Evolutionary conservation across 2,888 invertebrate genomes (phyloP).

Genomic region (Monopis laevigella): DNA sequence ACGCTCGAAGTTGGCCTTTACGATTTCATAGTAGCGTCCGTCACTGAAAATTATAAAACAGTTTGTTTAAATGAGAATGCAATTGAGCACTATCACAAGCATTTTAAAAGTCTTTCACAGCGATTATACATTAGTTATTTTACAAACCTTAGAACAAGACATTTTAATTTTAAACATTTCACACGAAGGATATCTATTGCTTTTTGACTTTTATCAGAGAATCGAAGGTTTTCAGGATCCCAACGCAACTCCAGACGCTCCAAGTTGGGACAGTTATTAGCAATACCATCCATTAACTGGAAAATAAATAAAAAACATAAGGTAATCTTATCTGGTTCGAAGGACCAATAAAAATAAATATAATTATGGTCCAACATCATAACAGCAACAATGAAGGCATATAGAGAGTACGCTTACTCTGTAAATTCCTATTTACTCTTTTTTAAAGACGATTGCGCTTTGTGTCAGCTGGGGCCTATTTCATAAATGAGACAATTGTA

Average conservation of each 20-base stretch:
- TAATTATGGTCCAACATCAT: too few relatives aligned
- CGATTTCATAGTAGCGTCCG: conserved; percentile 98
- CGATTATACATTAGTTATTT: not conserved
- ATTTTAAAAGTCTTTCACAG: not conserved
- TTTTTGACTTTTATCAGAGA: conserved; percentile 99
- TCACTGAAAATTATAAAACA: conserved; percentile 72
- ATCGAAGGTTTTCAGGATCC: conserved; percentile 98
- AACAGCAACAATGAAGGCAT: too few relatives aligned
- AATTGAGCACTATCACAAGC: not conserved
- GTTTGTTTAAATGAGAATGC: not conserved
- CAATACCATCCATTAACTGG: conserved; percentile 94
- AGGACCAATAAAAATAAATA: not conserved
- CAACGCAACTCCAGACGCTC: conserved; percentile 94
- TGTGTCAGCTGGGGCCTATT: too few relatives aligned
- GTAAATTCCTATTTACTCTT: too few relatives aligned
- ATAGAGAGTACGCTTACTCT: too few relatives aligned
- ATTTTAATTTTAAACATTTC: conserved; percentile 91
- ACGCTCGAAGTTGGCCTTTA: conserved; percentile 98
- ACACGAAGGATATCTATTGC: conserved; percentile 97
- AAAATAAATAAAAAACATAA: conserved; percentile 5
- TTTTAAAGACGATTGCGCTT: too few relatives aligned
- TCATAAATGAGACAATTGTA: too few relatives aligned
- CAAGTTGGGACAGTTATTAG: conserved; percentile 87
- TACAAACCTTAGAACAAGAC: conserved; percentile 87
- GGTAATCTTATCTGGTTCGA: not conserved